These are phyloP conservation scores for Camelus bactrianus DNA, from an alignment of 2,113 vertebrate species.

Conservation along the genomic window DNA sequence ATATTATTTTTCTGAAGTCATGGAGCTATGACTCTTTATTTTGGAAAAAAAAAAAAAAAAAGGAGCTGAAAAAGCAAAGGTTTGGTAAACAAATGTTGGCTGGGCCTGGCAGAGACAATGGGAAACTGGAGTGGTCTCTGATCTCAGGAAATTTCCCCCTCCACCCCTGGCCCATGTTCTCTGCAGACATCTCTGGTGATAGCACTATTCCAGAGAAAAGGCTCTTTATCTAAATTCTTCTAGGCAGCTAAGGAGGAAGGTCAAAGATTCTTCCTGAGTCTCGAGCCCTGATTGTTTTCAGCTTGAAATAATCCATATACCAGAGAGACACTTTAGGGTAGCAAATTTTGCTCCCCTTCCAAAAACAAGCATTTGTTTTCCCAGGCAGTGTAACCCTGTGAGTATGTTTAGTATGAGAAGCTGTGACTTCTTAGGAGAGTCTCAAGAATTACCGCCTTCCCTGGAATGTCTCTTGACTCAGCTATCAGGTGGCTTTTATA, in stretches of 20 bases:
- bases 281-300: not conserved
- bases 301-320: not conserved
- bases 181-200: not conserved
- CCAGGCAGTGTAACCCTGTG: not conserved
- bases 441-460: slow-evolving; percentile 41
- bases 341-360: not conserved
- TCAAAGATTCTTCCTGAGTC: not conserved
- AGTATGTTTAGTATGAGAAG: not conserved
- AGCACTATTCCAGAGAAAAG: not conserved
- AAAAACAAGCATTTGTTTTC: not conserved
- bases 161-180: accelerated
- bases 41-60: not conserved
- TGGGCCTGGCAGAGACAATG: not conserved
- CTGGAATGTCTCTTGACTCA: slow-evolving; percentile 54
- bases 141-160: not conserved
- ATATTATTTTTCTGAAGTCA: not conserved
- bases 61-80: not conserved
- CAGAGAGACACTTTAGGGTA: not conserved
- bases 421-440: not conserved
- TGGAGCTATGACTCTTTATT: not conserved
- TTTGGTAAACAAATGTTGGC: not conserved
- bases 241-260: not conserved
- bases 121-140: not conserved
- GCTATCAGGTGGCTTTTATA: slow-evolving; percentile 6
- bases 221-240: not conserved